A percentile compares a stretch with the other conserved stretches of the same genome.
Evolutionary conservation across 2,113 vertebrate species (phyloP).

Genomic region (Rhineura floridana): DNA sequence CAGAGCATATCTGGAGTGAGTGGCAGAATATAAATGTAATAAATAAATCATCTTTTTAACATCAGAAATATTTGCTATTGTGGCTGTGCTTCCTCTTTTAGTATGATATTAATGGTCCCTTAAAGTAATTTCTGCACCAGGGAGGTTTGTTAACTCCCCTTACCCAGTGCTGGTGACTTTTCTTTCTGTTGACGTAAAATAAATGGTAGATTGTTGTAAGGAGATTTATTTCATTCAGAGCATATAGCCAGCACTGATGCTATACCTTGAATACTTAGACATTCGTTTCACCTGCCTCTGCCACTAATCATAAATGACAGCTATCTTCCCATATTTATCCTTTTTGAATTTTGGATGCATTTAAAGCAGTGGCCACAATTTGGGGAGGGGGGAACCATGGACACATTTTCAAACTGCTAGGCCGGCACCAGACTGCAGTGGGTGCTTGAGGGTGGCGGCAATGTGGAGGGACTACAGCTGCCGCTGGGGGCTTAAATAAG

Average conservation of each 20-base stretch:
- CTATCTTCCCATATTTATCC: neutral
- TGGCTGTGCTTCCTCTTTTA: neutral
- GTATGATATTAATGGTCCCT: neutral
- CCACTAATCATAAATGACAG: conserved; percentile 10
- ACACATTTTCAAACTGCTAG: too few species aligned
- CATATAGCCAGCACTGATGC: neutral
- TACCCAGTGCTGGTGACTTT: neutral
- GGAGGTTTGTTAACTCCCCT: neutral
- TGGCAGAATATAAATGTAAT: neutral
- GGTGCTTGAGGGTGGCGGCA: too few species aligned
- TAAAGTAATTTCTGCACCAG: neutral
- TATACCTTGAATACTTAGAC: conserved; percentile 42
- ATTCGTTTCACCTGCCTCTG: neutral
- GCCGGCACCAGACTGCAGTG: too few species aligned
- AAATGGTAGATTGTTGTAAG: conserved; percentile 24
- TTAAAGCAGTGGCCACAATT: neutral
- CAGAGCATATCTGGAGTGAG: neutral
- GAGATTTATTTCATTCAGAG: conserved; percentile 22
- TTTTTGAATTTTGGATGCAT: neutral
- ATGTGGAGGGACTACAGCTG: too few species aligned
- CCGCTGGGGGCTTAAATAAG: too few species aligned
- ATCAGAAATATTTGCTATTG: too few species aligned
- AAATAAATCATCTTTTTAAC: neutral
- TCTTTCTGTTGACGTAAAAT: conserved; percentile 34
- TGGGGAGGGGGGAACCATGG: too few species aligned